These are phyloP conservation scores for Phaethon lepturus DNA, from an alignment of 2,113 vertebrate genomes.

Conservation along the genomic window DNA sequence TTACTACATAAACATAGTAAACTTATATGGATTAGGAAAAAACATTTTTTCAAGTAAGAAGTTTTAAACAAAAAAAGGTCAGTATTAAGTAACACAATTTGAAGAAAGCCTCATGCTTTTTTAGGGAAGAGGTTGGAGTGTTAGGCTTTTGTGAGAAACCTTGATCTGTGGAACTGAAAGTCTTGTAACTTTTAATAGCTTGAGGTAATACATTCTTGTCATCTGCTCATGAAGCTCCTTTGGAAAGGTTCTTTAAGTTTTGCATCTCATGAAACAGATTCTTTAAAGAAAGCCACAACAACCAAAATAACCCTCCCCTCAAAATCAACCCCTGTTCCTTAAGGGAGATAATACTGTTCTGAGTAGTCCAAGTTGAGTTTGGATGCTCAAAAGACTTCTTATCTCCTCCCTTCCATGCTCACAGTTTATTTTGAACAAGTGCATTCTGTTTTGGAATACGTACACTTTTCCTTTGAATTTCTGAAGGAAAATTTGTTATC, in stretches of 20 bases:
- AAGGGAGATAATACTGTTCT: not conserved
- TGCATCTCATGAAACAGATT: not conserved
- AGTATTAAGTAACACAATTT: not conserved
- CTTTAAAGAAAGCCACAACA: not conserved
- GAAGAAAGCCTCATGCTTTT: not conserved
- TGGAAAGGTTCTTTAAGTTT: not conserved
- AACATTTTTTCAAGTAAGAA: not conserved
- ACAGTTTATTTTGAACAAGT: not conserved
- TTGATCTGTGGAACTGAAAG: not conserved
- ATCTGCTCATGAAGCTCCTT: not conserved
- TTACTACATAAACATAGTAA: not conserved
- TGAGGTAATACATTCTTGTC: not conserved
- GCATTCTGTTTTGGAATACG: not conserved
- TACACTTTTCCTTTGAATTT: not conserved
- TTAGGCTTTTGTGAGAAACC: not conserved
- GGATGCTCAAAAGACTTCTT: not conserved
- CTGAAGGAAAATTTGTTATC: not conserved
- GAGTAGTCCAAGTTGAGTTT: not conserved
- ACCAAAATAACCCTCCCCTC: rapidly evolving
- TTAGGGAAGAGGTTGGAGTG: not conserved
- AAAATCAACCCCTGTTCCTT: rapidly evolving
- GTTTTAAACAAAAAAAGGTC: not conserved
- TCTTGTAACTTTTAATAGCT: not conserved
- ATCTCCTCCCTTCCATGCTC: not conserved
- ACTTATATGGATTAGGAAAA: not conserved